A percentile compares a stretch with the other conserved stretches of the same genome.
phyloP scores from a whole-genome alignment of 2,888 invertebrate species.

The Balanococcus diminutus region DNA sequence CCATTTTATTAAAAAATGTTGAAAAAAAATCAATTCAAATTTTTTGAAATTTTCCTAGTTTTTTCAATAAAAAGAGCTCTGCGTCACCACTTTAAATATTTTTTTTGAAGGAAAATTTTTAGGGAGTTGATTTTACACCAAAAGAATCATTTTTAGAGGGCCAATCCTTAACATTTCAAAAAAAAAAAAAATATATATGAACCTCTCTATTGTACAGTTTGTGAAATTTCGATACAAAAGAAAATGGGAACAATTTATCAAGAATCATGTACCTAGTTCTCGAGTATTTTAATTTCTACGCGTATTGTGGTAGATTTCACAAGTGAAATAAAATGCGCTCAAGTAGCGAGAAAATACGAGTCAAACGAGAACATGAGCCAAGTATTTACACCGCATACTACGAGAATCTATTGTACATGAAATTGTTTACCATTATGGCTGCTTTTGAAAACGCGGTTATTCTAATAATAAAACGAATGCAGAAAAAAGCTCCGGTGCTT shows the following conservation, averaged over 20 bases:
- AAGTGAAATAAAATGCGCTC: not conserved
- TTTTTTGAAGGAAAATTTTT: too few species aligned
- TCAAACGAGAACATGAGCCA: not conserved
- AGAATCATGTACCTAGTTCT: not conserved
- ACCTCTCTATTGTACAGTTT: too few species aligned
- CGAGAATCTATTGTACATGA: not conserved
- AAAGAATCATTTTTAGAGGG: too few species aligned
- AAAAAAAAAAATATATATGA: too few species aligned
- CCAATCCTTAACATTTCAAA: too few species aligned
- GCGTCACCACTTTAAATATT: too few species aligned
- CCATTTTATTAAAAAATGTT: too few species aligned
- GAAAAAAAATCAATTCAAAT: too few species aligned
- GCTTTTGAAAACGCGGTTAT: not conserved
- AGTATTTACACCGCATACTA: not conserved
- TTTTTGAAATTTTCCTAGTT: too few species aligned
- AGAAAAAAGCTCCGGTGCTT: not conserved
- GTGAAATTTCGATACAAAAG: not conserved
- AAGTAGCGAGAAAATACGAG: not conserved
- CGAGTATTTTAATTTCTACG: constrained; percentile 28
- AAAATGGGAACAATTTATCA: not conserved
- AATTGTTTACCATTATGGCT: constrained; percentile 6
- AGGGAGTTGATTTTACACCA: too few species aligned
- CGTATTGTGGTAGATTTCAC: not conserved
- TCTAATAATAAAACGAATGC: not conserved
- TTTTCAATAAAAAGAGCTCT: too few species aligned